phyloP scores from a whole-genome alignment of 2,797 vertebrate species.

The Xyrichtys novacula region DNA sequence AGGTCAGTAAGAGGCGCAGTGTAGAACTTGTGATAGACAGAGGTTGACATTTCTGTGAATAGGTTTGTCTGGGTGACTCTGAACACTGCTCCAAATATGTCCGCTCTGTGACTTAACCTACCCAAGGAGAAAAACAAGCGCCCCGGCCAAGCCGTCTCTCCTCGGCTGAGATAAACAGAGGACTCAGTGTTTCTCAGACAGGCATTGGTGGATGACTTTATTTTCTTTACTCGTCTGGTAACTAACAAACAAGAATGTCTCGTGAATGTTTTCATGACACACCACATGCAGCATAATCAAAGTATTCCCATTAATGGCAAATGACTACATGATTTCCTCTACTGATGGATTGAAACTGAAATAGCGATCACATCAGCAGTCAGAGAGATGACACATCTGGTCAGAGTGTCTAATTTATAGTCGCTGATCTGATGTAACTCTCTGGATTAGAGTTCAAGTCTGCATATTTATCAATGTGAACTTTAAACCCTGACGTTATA shows the following conservation, averaged over 20 bases:
- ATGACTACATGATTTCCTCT: not conserved
- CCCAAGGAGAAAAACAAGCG: slow-evolving; percentile 38
- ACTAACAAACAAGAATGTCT: slow-evolving; percentile 10
- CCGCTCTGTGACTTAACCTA: slow-evolving; percentile 46
- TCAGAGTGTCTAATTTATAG: slow-evolving; percentile 29
- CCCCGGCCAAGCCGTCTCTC: slow-evolving; percentile 37
- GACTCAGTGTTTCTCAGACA: slow-evolving; percentile 57
- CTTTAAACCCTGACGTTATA: slow-evolving; percentile 43
- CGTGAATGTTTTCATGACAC: not conserved
- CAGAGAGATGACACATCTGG: not conserved
- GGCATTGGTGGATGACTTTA: slow-evolving; percentile 44
- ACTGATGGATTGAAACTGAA: not conserved
- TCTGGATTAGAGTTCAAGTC: slow-evolving; percentile 43
- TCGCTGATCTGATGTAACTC: slow-evolving; percentile 10
- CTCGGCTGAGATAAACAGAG: slow-evolving; percentile 57
- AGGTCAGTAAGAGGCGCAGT: not conserved
- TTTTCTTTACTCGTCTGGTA: slow-evolving; percentile 18
- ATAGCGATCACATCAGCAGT: not conserved
- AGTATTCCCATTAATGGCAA: not conserved
- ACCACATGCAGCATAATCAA: not conserved
- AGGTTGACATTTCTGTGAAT: slow-evolving; percentile 23
- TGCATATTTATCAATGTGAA: slow-evolving; percentile 29
- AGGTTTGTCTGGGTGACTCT: slow-evolving; percentile 33
- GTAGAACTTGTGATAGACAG: slow-evolving; percentile 7
- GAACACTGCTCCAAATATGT: slow-evolving; percentile 45